These are phyloP conservation scores for Steinernema scapterisci DNA, from an alignment of 2,888 invertebrate species.

Conservation along the genomic window DNA sequence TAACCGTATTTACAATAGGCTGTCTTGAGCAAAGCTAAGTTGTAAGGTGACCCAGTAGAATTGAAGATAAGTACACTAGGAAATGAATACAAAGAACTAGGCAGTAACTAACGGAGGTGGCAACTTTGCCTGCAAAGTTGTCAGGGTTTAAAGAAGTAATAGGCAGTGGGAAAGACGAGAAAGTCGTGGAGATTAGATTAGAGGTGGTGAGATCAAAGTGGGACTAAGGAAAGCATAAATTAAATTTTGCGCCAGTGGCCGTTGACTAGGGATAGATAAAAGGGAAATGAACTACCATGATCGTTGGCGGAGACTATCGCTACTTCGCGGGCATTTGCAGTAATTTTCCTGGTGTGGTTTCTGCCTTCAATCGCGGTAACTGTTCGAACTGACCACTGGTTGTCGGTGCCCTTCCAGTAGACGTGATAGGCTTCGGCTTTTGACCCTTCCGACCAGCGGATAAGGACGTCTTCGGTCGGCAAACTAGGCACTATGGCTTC, in stretches of 20 bases:
- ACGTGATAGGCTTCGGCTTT: constrained; percentile 49
- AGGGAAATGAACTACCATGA: constrained; percentile 44
- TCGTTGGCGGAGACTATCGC: constrained; percentile 50
- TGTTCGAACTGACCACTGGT: constrained; percentile 43
- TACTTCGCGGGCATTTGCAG: constrained; percentile 42
- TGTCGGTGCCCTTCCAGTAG: constrained; percentile 44
- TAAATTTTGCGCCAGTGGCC: constrained; percentile 10
- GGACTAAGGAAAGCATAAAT: background rate
- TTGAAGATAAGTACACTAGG: no score
- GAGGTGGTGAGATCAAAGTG: constrained; percentile 13
- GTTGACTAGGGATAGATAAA: constrained; percentile 30
- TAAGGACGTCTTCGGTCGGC: background rate
- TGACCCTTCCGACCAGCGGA: constrained; percentile 35
- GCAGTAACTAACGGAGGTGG: no score
- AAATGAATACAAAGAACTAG: no score
- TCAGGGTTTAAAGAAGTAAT: no score
- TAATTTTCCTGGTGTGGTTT: constrained; percentile 41
- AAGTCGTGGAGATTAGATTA: background rate
- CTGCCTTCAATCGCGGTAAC: constrained; percentile 45
- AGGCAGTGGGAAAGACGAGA: background rate
- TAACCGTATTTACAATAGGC: constrained; percentile 20
- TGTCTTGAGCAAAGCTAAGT: background rate
- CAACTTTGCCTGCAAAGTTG: no score
- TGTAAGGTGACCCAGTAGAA: no score
- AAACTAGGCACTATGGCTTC: background rate